Percentiles rank a stretch among this genome's conserved stretches.
phyloP scores from a whole-genome alignment of 1,140 invertebrate genomes.

The Drosophila melanica region DNA sequence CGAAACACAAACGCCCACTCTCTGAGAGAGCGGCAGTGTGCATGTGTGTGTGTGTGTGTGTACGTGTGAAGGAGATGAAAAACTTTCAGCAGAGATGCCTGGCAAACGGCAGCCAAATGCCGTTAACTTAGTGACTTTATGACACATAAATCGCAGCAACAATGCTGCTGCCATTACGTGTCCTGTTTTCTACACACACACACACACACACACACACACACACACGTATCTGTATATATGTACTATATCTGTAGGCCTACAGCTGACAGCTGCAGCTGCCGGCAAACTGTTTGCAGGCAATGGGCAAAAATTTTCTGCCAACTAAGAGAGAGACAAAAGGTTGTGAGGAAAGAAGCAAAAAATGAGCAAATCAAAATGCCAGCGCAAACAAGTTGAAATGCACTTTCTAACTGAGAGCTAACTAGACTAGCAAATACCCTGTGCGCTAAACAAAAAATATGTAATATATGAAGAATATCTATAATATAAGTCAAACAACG shows the following conservation, averaged over 20 bases:
- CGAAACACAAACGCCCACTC: not conserved
- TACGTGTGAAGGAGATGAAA: constrained; percentile 3
- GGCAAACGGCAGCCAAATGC: constrained; percentile 74
- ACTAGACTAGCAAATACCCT: constrained; percentile 1
- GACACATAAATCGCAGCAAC: constrained; percentile 79
- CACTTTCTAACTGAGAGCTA: not conserved
- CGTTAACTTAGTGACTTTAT: constrained; percentile 83
- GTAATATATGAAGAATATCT: not conserved
- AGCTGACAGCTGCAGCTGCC: constrained; percentile 56
- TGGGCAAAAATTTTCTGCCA: constrained; percentile 32
- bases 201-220: constrained; percentile 13
- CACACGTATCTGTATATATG: not conserved
- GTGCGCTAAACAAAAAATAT: not conserved
- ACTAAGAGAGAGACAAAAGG: constrained; percentile 34
- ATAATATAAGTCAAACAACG: no score
- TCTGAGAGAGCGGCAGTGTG: not conserved
- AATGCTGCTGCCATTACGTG: constrained; percentile 30
- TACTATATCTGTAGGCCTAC: constrained; percentile 33
- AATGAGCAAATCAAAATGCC: constrained; percentile 70
- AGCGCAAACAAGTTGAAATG: constrained; percentile 24
- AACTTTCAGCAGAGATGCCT: constrained; percentile 46
- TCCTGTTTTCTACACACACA: constrained; percentile 23
- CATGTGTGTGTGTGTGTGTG: not conserved
- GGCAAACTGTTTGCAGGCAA: constrained; percentile 10
- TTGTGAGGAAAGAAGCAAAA: constrained; percentile 7